Percentiles rank a stretch among this genome's conserved stretches.
These are phyloP conservation scores for Harpagoxenus sublaevis DNA, from an alignment of 2,888 invertebrate genomes.

Conservation along the genomic window DNA sequence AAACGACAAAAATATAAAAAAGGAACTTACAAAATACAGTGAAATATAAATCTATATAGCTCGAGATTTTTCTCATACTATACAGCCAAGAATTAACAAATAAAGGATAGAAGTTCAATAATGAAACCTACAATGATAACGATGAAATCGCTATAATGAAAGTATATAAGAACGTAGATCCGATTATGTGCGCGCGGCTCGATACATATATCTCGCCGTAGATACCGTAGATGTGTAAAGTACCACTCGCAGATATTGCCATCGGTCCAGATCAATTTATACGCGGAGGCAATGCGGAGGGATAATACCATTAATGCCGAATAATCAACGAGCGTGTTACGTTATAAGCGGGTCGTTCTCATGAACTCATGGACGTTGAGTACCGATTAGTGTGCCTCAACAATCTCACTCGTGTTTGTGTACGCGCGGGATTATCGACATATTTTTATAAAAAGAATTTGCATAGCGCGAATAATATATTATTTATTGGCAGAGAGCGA, in stretches of 20 bases:
- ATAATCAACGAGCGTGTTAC: conserved; percentile 32
- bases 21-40: no score
- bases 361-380: conserved; percentile 7
- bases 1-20: no score
- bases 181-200: neutral
- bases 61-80: neutral
- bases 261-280: conserved; percentile 32
- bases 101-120: neutral
- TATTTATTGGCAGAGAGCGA: neutral
- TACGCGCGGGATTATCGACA: neutral
- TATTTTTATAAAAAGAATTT: conserved; percentile 6
- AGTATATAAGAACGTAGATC: neutral
- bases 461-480: neutral
- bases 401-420: neutral
- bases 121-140: neutral
- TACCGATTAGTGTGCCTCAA: neutral
- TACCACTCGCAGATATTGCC: conserved; percentile 9
- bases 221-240: neutral
- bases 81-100: neutral
- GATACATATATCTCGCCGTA: neutral
- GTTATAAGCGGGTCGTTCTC: conserved; percentile 20
- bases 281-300: neutral
- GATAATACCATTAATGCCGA: conserved; percentile 26
- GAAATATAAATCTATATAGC: neutral
- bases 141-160: conserved; percentile 13